These are phyloP conservation scores for Nomada ruficornis DNA, from an alignment of 2,888 invertebrate species.

Conservation along the genomic window DNA sequence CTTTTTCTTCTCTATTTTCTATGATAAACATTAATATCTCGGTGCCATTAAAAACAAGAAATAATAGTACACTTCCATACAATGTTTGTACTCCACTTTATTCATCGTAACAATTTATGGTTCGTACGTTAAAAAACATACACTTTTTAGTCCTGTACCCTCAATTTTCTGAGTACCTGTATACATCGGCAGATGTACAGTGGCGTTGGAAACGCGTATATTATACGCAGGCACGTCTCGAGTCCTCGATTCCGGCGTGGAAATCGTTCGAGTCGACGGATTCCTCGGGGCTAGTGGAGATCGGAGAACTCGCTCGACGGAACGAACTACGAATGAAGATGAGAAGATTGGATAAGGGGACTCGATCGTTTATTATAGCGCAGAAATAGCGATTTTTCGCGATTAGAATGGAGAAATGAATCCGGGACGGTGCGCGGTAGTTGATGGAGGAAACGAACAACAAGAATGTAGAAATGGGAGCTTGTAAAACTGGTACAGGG, in stretches of 20 bases:
- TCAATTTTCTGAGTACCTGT: too few species aligned
- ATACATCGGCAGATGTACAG: slow-evolving; percentile 59
- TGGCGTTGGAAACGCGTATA: slow-evolving; percentile 61
- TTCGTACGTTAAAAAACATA: too few species aligned
- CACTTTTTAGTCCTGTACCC: too few species aligned
- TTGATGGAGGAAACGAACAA: not conserved
- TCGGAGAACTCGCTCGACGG: slow-evolving; percentile 9
- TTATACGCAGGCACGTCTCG: slow-evolving; percentile 2
- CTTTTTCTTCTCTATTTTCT: too few species aligned
- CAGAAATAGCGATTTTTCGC: slow-evolving; percentile 44
- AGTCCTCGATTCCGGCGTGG: slow-evolving; percentile 33
- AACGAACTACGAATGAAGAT: slow-evolving; percentile 25
- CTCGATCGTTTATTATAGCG: slow-evolving; percentile 44
- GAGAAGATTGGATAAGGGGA: slow-evolving; percentile 27
- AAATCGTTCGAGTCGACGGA: slow-evolving; percentile 39
- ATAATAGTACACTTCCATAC: too few species aligned
- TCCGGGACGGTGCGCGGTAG: not conserved
- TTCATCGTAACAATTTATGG: too few species aligned
- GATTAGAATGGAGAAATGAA: slow-evolving; percentile 42
- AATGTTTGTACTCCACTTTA: too few species aligned
- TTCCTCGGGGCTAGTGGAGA: slow-evolving; percentile 21
- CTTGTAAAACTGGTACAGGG: slow-evolving; percentile 50
- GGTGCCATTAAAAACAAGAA: too few species aligned
- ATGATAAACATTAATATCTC: too few species aligned
- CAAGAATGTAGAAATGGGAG: slow-evolving; percentile 21